Evolutionary conservation across 2,797 vertebrate genomes (phyloP).

Genomic region (Hapalemur alaotrensis): DNA sequence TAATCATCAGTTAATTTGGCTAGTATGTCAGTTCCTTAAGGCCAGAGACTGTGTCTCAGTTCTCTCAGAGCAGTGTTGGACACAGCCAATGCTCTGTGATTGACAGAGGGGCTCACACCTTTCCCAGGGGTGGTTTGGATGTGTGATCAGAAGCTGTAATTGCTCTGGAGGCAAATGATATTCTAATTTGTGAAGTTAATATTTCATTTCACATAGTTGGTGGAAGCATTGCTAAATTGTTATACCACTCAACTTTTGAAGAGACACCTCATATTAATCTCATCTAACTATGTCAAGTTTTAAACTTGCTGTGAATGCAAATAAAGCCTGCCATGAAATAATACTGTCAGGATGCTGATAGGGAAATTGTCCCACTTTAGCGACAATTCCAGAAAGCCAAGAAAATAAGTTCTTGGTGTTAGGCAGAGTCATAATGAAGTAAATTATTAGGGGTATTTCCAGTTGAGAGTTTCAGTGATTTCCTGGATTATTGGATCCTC

Average conservation of each 20-base stretch:
- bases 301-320: slow-evolving; percentile 43
- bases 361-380: slow-evolving; percentile 56
- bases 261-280: slow-evolving; percentile 55
- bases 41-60: not conserved
- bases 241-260: slow-evolving; percentile 60
- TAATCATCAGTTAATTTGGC: not conserved
- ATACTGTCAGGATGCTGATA: slow-evolving; percentile 34
- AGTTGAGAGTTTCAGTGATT: slow-evolving; percentile 49
- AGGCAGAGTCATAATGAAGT: slow-evolving; percentile 44
- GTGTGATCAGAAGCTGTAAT: slow-evolving; percentile 48
- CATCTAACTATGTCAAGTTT: slow-evolving; percentile 52
- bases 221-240: slow-evolving; percentile 24
- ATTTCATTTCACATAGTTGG: slow-evolving; percentile 48
- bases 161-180: slow-evolving; percentile 27
- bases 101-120: not conserved
- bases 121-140: not conserved
- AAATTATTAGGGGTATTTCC: slow-evolving; percentile 46
- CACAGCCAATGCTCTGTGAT: not conserved
- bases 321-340: not conserved
- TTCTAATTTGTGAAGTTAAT: slow-evolving; percentile 61
- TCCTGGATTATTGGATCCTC: slow-evolving; percentile 24
- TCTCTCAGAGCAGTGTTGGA: not conserved
- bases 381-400: slow-evolving; percentile 50
- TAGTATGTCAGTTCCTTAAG: not conserved
- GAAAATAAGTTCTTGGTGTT: slow-evolving; percentile 40